Percentiles rank a stretch among this genome's conserved stretches.
Conservation (phyloP, 2,113 vertebrate species). For the Corythoichthys haematopterus region DNA sequence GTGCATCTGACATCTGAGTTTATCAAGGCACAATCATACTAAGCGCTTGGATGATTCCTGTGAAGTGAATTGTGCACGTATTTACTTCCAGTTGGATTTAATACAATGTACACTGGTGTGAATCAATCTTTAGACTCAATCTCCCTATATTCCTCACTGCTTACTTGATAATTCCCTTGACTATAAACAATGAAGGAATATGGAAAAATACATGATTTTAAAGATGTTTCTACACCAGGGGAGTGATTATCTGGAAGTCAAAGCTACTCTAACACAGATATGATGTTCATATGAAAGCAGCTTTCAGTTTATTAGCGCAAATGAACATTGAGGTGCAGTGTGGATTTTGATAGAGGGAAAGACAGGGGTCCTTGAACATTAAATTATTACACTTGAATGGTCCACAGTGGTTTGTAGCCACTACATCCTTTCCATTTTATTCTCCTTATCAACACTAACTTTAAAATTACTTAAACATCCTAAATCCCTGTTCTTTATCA, state of each 20-base stretch:
- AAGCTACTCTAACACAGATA: constrained; percentile 41
- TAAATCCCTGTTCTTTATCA: constrained; percentile 10
- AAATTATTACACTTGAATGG: constrained; percentile 47
- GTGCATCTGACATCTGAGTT: constrained; percentile 30
- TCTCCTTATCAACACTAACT: constrained; percentile 57
- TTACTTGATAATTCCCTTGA: constrained; percentile 25
- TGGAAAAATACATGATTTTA: constrained; percentile 22
- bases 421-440: constrained; percentile 50
- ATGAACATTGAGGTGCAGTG: constrained; percentile 53
- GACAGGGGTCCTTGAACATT: constrained; percentile 48
- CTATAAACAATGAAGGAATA: constrained; percentile 40
- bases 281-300: constrained; percentile 27
- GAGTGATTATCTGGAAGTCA: constrained; percentile 43
- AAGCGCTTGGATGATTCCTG: constrained; percentile 36
- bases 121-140: constrained; percentile 52
- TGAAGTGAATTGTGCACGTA: constrained; percentile 30
- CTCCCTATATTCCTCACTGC: constrained; percentile 37
- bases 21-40: constrained; percentile 30
- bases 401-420: constrained; percentile 57
- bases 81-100: constrained; percentile 45
- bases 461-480: constrained; percentile 15
- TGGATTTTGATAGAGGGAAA: constrained; percentile 61
- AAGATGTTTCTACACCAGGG: constrained; percentile 52
- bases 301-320: constrained; percentile 36
- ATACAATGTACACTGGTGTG: constrained; percentile 42